Conservation (phyloP, 1,140 invertebrate genomes). For the Amphibalanus amphitrite region DNA sequence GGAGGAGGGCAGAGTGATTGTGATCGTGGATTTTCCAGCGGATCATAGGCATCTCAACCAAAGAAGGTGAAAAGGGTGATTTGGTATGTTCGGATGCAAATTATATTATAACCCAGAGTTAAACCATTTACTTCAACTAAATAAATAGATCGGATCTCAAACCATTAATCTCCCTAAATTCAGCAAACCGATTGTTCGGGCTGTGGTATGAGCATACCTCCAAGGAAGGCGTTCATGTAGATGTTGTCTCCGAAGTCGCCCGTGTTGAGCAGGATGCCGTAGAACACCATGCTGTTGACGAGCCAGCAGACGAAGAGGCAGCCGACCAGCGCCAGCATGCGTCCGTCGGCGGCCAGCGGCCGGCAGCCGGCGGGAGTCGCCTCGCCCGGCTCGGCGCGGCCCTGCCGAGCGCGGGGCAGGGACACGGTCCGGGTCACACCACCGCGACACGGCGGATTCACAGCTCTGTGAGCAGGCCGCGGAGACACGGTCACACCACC, state of each 20-base stretch:
- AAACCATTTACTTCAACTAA: too few relatives aligned
- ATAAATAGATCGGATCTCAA: too few relatives aligned
- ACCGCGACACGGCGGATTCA: not conserved
- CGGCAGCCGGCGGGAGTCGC: not conserved
- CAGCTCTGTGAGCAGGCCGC: too few relatives aligned
- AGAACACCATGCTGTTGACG: slow-evolving; percentile 10
- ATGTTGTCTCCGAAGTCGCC: slow-evolving; percentile 38
- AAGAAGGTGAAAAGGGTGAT: not conserved
- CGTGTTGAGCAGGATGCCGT: slow-evolving; percentile 6
- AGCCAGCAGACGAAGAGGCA: slow-evolving; percentile 10
- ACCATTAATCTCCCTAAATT: too few relatives aligned
- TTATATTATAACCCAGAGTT: too few relatives aligned
- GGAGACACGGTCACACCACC: not conserved
- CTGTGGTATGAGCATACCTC: too few relatives aligned
- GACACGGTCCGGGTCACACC: too few relatives aligned
- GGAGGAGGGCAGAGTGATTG: not conserved
- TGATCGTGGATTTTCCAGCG: not conserved
- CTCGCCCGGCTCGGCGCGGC: not conserved
- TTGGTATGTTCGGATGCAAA: not conserved
- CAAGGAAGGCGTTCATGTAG: slow-evolving; percentile 39
- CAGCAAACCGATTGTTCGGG: too few relatives aligned
- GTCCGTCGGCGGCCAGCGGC: not conserved
- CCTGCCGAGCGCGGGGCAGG: not conserved
- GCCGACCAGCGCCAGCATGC: not conserved
- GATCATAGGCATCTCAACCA: not conserved